phyloP scores from a whole-genome alignment of 2,797 vertebrate species.

The Poeciliopsis gracilis region DNA sequence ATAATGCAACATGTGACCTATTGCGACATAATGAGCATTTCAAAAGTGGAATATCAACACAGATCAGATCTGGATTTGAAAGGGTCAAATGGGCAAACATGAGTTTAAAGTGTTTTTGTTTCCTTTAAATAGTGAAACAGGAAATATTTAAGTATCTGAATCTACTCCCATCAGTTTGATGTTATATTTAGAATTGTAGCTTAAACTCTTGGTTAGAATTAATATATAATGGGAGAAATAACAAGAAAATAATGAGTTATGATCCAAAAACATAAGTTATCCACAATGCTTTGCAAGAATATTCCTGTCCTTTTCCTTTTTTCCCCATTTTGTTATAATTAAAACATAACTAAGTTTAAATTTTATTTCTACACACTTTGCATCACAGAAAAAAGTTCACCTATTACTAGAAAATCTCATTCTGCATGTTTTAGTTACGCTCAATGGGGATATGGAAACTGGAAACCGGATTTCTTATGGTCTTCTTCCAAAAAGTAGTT shows the following conservation, averaged over 20 bases:
- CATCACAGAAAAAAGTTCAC: too few relatives aligned
- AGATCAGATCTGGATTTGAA: constrained; percentile 2
- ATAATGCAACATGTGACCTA: constrained; percentile 58
- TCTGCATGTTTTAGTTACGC: too few relatives aligned
- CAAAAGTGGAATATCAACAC: constrained; percentile 22
- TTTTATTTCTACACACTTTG: background rate
- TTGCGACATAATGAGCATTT: constrained; percentile 31
- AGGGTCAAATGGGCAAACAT: constrained; percentile 3
- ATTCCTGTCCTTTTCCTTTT: background rate
- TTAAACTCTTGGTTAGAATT: background rate
- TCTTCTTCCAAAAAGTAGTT: background rate
- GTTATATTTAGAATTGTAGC: background rate
- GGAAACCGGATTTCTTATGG: background rate
- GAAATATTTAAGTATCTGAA: background rate
- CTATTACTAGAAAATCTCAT: too few relatives aligned
- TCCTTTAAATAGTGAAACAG: background rate
- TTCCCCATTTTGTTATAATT: background rate
- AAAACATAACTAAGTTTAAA: background rate
- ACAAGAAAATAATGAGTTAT: background rate
- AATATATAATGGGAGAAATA: background rate
- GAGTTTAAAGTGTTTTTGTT: constrained; percentile 2
- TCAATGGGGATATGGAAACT: background rate
- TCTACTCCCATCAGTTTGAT: background rate
- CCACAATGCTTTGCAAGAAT: background rate
- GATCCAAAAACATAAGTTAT: background rate